Conservation (phyloP, 2,113 vertebrate genomes). For the Nesogale talazaci region DNA sequence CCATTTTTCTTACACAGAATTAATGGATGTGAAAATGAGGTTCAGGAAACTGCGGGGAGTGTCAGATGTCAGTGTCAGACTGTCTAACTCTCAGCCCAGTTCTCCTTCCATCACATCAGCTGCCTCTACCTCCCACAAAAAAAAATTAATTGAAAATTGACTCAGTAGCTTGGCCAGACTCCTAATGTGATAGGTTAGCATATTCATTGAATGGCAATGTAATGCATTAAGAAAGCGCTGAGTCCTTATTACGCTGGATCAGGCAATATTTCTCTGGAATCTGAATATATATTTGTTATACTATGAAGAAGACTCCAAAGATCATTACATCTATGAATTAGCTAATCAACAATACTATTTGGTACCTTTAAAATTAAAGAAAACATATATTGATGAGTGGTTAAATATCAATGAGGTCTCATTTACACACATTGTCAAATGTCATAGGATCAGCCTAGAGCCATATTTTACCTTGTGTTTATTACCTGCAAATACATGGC, state of each 20-base stretch:
- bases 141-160: conserved; percentile 51
- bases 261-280: conserved; percentile 41
- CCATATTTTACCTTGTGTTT: conserved; percentile 56
- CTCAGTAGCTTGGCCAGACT: conserved; percentile 44
- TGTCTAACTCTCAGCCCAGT: neutral
- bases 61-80: conserved; percentile 24
- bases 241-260: conserved; percentile 78
- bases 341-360: too few relatives aligned
- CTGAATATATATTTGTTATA: neutral
- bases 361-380: conserved; percentile 77
- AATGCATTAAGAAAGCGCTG: conserved; percentile 72
- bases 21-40: conserved; percentile 39
- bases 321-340: too few relatives aligned
- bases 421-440: conserved; percentile 82
- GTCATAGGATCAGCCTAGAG: conserved; percentile 72
- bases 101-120: neutral
- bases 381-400: conserved; percentile 58
- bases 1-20: neutral
- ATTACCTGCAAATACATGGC: conserved; percentile 70
- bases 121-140: neutral
- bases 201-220: conserved; percentile 21
- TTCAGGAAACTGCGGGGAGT: neutral
- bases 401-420: conserved; percentile 81
- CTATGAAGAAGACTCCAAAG: neutral
- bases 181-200: conserved; percentile 53